Evolutionary conservation across 2,113 vertebrate genomes (phyloP).

Genomic region (Arothron firmamentum): DNA sequence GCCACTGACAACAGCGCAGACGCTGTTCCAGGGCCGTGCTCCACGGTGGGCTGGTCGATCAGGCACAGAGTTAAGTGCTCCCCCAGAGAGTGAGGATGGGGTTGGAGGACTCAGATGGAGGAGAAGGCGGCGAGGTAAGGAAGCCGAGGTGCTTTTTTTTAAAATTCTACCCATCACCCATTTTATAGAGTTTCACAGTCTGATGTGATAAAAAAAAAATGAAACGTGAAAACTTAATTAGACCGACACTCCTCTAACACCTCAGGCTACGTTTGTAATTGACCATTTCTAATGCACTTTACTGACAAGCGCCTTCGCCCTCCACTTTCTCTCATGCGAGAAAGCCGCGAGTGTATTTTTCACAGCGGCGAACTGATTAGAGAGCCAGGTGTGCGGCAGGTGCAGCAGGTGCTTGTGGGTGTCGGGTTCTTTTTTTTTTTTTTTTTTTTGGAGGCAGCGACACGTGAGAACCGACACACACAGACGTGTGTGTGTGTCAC

Average conservation of each 20-base stretch:
- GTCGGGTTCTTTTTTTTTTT: slow-evolving; percentile 57
- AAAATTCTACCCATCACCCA: slow-evolving; percentile 12
- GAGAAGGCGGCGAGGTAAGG: slow-evolving; percentile 38
- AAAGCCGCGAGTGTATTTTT: slow-evolving; percentile 35
- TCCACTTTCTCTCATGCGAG: slow-evolving; percentile 3
- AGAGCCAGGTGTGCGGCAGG: slow-evolving; percentile 68
- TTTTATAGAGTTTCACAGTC: slow-evolving; percentile 26
- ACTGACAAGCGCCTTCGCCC: slow-evolving; percentile 14
- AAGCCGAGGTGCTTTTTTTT: slow-evolving; percentile 35
- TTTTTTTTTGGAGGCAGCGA: slow-evolving; percentile 12
- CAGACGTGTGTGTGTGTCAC: slow-evolving; percentile 25
- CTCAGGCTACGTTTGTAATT: slow-evolving; percentile 34
- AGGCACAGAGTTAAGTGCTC: slow-evolving; percentile 76
- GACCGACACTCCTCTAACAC: slow-evolving; percentile 5
- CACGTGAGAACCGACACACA: slow-evolving; percentile 34
- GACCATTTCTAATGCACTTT: slow-evolving; percentile 33
- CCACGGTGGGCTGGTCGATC: slow-evolving; percentile 70
- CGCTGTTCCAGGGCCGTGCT: slow-evolving; percentile 61
- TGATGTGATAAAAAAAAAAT: slow-evolving; percentile 24
- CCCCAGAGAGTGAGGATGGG: slow-evolving; percentile 65
- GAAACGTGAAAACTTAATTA: slow-evolving; percentile 30
- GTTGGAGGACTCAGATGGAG: slow-evolving; percentile 51
- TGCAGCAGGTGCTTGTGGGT: slow-evolving; percentile 71
- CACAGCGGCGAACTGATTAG: slow-evolving; percentile 65
- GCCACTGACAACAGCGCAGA: slow-evolving; percentile 60